Conservation (phyloP, 1,140 invertebrate genomes). For the Lerema accius region DNA sequence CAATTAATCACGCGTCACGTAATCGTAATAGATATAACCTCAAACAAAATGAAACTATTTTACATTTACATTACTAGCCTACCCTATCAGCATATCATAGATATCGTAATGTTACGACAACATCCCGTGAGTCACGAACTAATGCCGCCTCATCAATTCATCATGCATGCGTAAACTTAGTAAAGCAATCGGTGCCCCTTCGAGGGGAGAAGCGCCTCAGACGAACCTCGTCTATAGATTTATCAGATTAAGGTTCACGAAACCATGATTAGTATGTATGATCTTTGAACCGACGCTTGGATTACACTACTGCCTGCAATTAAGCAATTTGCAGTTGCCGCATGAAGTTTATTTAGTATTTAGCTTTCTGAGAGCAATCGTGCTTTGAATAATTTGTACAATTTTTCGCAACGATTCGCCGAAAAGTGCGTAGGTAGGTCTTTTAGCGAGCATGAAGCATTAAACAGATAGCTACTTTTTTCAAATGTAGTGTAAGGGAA, state of each 20-base stretch:
- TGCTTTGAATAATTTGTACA: neutral
- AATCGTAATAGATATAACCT: neutral
- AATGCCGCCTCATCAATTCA: conserved; percentile 67
- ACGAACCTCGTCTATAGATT: conserved; percentile 23
- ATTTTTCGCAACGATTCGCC: neutral
- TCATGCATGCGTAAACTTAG: conserved; percentile 67
- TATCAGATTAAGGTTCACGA: conserved; percentile 21
- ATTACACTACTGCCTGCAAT: conserved; percentile 1
- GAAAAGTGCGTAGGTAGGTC: too few relatives aligned
- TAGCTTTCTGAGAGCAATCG: neutral
- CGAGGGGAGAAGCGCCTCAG: conserved; percentile 35
- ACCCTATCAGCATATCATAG: conserved; percentile 60
- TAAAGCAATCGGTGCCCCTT: conserved; percentile 20
- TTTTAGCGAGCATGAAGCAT: too few relatives aligned
- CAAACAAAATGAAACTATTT: conserved; percentile 16
- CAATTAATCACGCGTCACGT: neutral
- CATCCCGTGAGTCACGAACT: conserved; percentile 51
- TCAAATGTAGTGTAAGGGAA: too few relatives aligned
- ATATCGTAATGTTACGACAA: conserved; percentile 60
- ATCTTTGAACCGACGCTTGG: conserved; percentile 16
- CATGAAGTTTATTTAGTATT: neutral
- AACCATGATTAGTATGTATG: conserved; percentile 22
- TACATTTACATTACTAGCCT: conserved; percentile 46
- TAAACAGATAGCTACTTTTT: too few relatives aligned
- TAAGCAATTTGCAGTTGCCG: neutral